These are phyloP conservation scores for Drosophila auraria DNA, from an alignment of 1,140 invertebrate genomes.

Conservation along the genomic window DNA sequence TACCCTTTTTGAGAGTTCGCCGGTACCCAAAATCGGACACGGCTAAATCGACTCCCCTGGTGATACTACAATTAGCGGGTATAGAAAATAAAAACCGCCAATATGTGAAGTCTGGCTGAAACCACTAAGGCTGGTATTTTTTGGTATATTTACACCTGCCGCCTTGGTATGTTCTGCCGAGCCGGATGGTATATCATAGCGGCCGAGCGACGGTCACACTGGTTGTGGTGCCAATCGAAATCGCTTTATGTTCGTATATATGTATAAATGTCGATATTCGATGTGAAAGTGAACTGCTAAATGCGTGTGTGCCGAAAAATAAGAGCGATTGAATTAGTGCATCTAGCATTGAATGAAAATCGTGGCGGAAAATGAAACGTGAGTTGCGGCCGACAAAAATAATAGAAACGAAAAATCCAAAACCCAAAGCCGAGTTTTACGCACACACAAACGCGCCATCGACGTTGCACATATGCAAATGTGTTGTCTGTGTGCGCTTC, in stretches of 20 bases:
- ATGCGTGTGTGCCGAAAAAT: conserved; percentile 20
- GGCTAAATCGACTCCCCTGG: no score
- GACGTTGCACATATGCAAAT: conserved; percentile 61
- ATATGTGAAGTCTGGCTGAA: no score
- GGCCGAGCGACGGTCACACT: background rate
- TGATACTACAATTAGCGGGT: no score
- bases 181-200: background rate
- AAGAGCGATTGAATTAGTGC: background rate
- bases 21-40: no score
- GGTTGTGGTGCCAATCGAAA: conserved; percentile 5
- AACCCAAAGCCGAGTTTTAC: conserved; percentile 46
- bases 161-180: background rate
- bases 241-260: conserved; percentile 19
- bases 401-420: background rate
- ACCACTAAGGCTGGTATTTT: background rate
- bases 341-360: conserved; percentile 19
- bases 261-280: conserved; percentile 22
- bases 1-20: no score
- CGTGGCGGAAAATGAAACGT: conserved; percentile 45
- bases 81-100: no score
- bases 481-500: conserved; percentile 55
- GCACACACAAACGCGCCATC: conserved; percentile 21
- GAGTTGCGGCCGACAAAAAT: conserved; percentile 9
- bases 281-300: conserved; percentile 40
- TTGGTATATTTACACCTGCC: background rate